These are phyloP conservation scores for Mugil cephalus DNA, from an alignment of 2,113 vertebrate genomes.

Conservation along the genomic window DNA sequence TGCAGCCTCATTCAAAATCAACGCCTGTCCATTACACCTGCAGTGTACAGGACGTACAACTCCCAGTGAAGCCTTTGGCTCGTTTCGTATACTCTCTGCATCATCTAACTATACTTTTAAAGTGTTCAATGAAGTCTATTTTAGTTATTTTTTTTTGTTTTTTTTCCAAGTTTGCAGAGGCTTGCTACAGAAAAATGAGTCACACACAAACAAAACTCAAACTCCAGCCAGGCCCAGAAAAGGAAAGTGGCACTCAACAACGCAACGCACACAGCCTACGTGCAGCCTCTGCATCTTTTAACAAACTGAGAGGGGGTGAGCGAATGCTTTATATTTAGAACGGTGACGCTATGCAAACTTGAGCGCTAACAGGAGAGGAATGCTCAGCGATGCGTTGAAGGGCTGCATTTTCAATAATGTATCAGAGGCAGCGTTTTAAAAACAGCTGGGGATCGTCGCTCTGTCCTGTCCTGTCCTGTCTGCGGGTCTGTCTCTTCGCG, in stretches of 20 bases:
- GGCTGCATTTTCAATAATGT: conserved; percentile 79
- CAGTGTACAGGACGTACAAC: conserved; percentile 23
- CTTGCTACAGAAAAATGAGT: conserved; percentile 57
- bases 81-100: conserved; percentile 11
- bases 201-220: conserved; percentile 37
- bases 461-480: conserved; percentile 70
- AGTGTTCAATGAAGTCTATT: conserved; percentile 56
- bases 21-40: conserved; percentile 26
- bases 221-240: conserved; percentile 46
- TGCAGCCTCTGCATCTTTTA: conserved; percentile 77
- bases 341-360: conserved; percentile 74
- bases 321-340: conserved; percentile 80
- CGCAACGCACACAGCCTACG: conserved; percentile 41
- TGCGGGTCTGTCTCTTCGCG: conserved; percentile 64
- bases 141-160: conserved; percentile 1
- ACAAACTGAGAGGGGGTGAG: conserved; percentile 66
- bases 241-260: conserved; percentile 56
- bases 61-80: conserved; percentile 42
- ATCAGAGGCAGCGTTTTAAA: conserved; percentile 77
- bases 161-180: conserved; percentile 42
- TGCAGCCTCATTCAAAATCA: conserved; percentile 41
- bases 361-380: conserved; percentile 78
- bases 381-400: conserved; percentile 78
- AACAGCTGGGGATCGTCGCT: conserved; percentile 72
- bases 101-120: conserved; percentile 52